A percentile compares a stretch with the other conserved stretches of the same genome.
phyloP scores from a whole-genome alignment of 2,888 invertebrate genomes.

The Caenorhabditis sp. region DNA sequence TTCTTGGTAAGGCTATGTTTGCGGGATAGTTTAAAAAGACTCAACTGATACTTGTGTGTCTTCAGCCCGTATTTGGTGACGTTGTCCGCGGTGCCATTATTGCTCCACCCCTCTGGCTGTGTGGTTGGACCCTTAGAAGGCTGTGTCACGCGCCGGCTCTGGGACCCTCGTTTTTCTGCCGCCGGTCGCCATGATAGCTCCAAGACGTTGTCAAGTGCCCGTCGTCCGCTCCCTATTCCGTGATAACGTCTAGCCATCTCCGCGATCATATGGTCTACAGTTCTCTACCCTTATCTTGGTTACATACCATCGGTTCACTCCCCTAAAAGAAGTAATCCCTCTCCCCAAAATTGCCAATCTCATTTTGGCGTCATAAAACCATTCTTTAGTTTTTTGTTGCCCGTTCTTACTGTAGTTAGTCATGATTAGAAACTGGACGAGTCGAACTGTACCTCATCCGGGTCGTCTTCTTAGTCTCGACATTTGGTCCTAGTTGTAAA shows the following conservation, averaged over 20 bases:
- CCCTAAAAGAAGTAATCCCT: neutral
- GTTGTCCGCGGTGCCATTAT: constrained; percentile 34
- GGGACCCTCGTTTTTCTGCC: constrained; percentile 35
- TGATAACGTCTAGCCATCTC: neutral
- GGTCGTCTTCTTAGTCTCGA: too few species aligned
- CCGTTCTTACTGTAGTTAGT: too few species aligned
- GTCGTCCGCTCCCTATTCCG: neutral
- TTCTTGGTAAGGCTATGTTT: too few species aligned
- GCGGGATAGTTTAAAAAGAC: neutral
- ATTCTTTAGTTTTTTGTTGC: too few species aligned
- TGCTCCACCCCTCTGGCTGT: constrained; percentile 50
- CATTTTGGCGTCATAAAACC: too few species aligned
- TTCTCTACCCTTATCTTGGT: constrained; percentile 16
- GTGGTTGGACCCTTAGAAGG: constrained; percentile 40
- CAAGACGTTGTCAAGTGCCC: neutral
- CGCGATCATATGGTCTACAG: constrained; percentile 7
- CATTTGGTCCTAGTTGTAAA: too few species aligned
- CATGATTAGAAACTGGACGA: too few species aligned
- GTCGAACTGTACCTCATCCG: too few species aligned
- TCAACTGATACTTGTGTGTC: neutral
- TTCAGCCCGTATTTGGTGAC: constrained; percentile 7
- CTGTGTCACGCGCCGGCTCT: constrained; percentile 21
- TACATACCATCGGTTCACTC: neutral
- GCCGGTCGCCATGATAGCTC: constrained; percentile 28
- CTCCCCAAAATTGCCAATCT: neutral